These are phyloP conservation scores for Escarpia spicata DNA, from an alignment of 2,888 invertebrate genomes.

Conservation along the genomic window DNA sequence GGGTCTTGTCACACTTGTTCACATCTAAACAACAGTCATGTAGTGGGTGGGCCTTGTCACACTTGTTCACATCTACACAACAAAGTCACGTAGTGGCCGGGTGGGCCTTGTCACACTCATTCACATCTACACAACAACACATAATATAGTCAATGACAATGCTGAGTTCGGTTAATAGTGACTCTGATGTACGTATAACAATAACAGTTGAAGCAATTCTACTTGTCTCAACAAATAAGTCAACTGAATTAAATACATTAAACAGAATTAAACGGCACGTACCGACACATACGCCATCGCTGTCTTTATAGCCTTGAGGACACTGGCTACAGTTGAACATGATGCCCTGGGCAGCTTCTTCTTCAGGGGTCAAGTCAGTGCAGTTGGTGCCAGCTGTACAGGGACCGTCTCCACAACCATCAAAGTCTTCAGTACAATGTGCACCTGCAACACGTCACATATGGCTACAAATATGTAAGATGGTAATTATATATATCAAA, in stretches of 20 bases:
- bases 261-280: neutral
- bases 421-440: conserved; percentile 22
- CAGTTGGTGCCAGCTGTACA: conserved; percentile 26
- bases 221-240: neutral
- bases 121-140: neutral
- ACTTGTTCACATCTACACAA: neutral
- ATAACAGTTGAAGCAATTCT: neutral
- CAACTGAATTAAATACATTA: neutral
- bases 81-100: neutral
- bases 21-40: neutral
- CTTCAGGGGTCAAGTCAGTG: conserved; percentile 27
- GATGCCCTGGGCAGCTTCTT: conserved; percentile 18
- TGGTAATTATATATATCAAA: neutral
- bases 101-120: neutral
- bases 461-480: neutral
- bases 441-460: neutral
- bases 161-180: neutral
- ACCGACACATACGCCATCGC: neutral
- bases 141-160: neutral
- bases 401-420: conserved; percentile 23
- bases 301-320: conserved; percentile 18
- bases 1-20: neutral
- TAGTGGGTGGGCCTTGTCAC: neutral
- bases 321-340: conserved; percentile 24
- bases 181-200: neutral